These are phyloP conservation scores for Brachionus plicatilis DNA, from an alignment of 1,140 invertebrate genomes.

Conservation along the genomic window DNA sequence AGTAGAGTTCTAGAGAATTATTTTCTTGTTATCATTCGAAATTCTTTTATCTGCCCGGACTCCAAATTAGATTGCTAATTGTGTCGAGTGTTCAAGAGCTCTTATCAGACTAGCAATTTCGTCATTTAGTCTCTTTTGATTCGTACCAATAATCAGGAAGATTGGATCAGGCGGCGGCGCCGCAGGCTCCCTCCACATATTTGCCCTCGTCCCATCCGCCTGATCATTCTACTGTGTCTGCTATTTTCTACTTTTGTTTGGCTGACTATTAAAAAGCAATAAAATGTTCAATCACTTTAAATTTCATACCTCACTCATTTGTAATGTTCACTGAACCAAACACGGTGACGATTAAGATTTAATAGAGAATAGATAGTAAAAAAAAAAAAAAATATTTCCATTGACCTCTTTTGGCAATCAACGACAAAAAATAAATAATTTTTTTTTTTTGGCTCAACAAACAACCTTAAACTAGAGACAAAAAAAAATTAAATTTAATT, in stretches of 20 bases:
- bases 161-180: neutral
- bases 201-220: neutral
- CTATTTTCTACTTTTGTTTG: neutral
- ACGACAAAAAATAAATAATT: neutral
- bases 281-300: neutral
- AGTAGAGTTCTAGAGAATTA: neutral
- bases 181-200: neutral
- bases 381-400: neutral
- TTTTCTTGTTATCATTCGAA: slow-evolving; percentile 5
- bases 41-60: slow-evolving; percentile 7
- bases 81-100: neutral
- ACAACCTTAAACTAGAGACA: neutral
- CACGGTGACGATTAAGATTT: neutral
- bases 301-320: neutral
- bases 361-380: slow-evolving; percentile 17
- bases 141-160: neutral
- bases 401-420: neutral
- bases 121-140: neutral
- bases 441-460: neutral
- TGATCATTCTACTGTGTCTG: neutral
- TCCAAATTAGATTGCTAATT: neutral
- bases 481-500: neutral
- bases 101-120: neutral
- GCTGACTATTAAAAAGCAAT: neutral
- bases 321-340: slow-evolving; percentile 1